These are phyloP conservation scores for Papilio helenus DNA, from an alignment of 1,140 invertebrate species.

Conservation along the genomic window DNA sequence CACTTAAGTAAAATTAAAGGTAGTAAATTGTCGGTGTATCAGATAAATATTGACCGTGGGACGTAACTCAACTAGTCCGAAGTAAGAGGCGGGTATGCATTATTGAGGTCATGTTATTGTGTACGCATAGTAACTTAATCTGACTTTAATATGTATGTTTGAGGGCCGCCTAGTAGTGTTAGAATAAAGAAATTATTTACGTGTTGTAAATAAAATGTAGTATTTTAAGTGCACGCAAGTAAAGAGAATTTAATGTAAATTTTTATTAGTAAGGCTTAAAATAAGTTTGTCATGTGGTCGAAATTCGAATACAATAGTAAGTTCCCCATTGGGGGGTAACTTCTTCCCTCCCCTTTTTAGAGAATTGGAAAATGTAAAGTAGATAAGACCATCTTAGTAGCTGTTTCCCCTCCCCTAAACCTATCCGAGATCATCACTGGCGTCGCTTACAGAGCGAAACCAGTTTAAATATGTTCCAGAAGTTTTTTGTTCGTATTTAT, in stretches of 20 bases:
- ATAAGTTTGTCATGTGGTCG: no score
- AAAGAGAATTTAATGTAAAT: neutral
- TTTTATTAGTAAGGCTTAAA: no score
- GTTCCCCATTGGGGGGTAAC: no score
- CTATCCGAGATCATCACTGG: no score
- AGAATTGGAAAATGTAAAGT: no score
- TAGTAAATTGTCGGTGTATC: no score
- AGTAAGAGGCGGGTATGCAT: slow-evolving; percentile 29
- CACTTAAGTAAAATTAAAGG: neutral
- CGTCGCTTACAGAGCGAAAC: no score
- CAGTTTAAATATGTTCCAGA: no score
- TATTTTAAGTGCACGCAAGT: slow-evolving; percentile 23
- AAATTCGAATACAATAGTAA: no score
- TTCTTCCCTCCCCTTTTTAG: no score
- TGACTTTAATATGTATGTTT: slow-evolving; percentile 68
- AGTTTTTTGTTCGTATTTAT: neutral
- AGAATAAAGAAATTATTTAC: slow-evolving; percentile 56
- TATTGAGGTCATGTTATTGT: slow-evolving; percentile 38
- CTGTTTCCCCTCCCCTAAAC: no score
- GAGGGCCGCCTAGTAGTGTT: slow-evolving; percentile 76
- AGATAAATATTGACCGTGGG: neutral
- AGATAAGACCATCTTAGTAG: no score
- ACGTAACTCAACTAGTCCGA: neutral
- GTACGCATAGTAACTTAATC: slow-evolving; percentile 57
- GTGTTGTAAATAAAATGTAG: slow-evolving; percentile 40